Evolutionary conservation across 2,113 vertebrate genomes (phyloP).

Genomic region (Canis aureus): DNA sequence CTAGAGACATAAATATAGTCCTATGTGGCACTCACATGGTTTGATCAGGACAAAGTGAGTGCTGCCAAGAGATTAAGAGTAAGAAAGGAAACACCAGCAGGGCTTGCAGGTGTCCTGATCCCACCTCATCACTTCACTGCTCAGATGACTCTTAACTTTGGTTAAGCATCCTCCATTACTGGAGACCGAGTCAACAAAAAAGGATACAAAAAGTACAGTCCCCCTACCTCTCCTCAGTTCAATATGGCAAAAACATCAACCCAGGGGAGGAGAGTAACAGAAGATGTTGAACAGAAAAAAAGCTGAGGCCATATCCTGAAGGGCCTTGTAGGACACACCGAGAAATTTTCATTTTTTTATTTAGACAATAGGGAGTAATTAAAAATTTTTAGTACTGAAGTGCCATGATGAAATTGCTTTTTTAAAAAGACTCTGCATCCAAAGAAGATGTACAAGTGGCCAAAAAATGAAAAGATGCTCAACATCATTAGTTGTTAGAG

Average conservation of each 20-base stretch:
- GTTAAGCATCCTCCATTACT: neutral
- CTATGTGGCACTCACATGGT: neutral
- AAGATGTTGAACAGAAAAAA: neutral
- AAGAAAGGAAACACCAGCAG: neutral
- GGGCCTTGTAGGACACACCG: neutral
- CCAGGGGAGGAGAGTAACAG: neutral
- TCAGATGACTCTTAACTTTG: neutral
- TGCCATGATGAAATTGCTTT: neutral
- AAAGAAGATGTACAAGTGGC: constrained; percentile 39
- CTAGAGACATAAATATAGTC: neutral
- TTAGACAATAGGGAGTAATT: neutral
- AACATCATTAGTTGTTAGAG: neutral
- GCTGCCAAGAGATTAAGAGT: neutral
- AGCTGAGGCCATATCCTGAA: neutral
- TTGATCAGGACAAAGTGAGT: neutral
- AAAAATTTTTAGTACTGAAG: constrained; percentile 6
- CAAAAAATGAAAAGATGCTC: neutral
- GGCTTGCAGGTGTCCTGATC: neutral
- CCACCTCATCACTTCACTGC: neutral
- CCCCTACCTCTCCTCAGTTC: neutral
- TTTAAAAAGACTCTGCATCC: neutral
- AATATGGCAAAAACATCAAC: neutral
- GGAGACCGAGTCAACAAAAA: neutral
- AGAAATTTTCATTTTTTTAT: constrained; percentile 39
- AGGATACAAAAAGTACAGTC: neutral